Evolutionary conservation across 2,797 vertebrate species (phyloP), one percentile per base, ranked within the genome.

Genomic region (Momotus momota): DNA sequence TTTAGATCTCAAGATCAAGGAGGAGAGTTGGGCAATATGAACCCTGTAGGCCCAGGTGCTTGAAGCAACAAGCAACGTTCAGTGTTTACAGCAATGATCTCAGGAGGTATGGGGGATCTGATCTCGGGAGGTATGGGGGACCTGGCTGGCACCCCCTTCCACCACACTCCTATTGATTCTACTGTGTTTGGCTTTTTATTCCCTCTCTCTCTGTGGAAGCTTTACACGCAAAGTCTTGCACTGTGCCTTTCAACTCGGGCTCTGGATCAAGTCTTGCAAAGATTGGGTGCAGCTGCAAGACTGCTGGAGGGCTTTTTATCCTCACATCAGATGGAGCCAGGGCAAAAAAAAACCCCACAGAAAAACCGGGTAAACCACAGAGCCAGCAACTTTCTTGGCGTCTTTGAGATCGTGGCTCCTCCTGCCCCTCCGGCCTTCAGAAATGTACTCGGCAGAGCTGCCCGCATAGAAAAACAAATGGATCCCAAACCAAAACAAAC

Each of bases 401-500:
- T 94, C 94, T 93, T 67, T 69, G 92, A 57, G 89, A 86, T 72
- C 94, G 94, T 49, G 58, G 90, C 64, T 92, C 92, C 94, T 94
- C 90, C 95, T 96, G 94, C 80, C 86, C 80, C 74, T 74, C 85
- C 35, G 31, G 90, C 95, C 88, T 94, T 96, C 91, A 94, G 91
- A 94, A 93, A 93, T 86, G 93, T 95, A 91, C 81, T 96, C 54
- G 5, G 93, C 94, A 71, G 64, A 90, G 65, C 80, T 85, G 51
- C 94, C 84, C 12, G 1, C 81, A 57, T 51, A 91, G 86, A 93
- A 96, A 97, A 96, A 94, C 96, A 96, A 96, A 96, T 86, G 88
- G 81, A 92, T 88, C 89, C 78, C 77, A 91, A 88, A 95, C 84
- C 86, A 97, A 97, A 97, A 98, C 92, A 96, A 97, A 96, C 94